Evolutionary conservation across 2,797 vertebrate genomes (phyloP).

Genomic region (Coranthus polyacanthus): DNA sequence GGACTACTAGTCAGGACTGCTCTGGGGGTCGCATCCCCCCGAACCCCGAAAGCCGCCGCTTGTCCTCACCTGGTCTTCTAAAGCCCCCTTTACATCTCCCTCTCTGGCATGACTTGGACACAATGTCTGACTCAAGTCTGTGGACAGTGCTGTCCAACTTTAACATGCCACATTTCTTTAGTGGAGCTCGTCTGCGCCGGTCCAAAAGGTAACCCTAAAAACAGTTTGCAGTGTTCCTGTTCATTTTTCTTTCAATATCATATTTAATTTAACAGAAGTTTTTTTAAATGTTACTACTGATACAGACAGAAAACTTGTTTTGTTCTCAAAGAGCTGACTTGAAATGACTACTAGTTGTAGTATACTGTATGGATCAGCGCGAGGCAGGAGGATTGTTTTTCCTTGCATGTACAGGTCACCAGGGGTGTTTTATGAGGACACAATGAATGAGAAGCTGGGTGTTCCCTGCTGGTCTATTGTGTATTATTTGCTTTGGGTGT

Average conservation of each 20-base stretch:
- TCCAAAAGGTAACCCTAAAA: constrained; percentile 91
- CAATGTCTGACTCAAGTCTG: constrained; percentile 90
- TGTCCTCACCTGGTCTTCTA: constrained; percentile 55
- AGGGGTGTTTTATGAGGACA: constrained; percentile 31
- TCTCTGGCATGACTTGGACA: constrained; percentile 74
- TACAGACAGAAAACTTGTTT: neutral
- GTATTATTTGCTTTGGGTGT: constrained; percentile 59
- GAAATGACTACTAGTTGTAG: too few species aligned
- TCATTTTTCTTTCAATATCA: neutral
- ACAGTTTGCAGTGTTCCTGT: neutral
- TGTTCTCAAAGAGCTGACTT: neutral
- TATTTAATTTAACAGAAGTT: neutral
- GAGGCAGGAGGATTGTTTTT: constrained; percentile 20
- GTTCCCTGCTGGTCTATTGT: constrained; percentile 59
- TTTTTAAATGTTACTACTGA: neutral
- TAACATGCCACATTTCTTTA: constrained; percentile 91
- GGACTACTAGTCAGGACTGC: constrained; percentile 50
- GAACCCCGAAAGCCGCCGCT: constrained; percentile 45
- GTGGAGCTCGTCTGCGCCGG: constrained; percentile 88
- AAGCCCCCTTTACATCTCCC: constrained; percentile 62
- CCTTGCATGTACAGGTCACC: constrained; percentile 27
- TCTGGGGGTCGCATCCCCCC: constrained; percentile 31
- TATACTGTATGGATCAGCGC: neutral
- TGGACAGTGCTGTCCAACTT: constrained; percentile 94
- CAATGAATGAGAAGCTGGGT: constrained; percentile 57